Percentiles rank a stretch among this genome's conserved stretches.
These are phyloP conservation scores for Drosophila hamatofila DNA, from an alignment of 2,888 invertebrate species.

Conservation along the genomic window DNA sequence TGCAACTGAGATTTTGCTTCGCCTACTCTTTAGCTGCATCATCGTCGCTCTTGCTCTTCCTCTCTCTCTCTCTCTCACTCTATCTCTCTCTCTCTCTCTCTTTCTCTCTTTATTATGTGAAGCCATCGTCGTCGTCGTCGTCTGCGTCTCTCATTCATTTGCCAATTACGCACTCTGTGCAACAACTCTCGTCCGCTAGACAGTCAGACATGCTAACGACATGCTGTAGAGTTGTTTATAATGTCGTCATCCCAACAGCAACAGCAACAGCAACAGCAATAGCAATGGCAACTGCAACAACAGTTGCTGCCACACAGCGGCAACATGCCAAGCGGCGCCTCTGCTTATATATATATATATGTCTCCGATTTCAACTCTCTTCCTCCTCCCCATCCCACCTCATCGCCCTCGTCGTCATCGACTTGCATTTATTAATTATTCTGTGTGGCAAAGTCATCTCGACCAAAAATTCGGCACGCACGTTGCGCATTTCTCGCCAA, in stretches of 20 bases:
- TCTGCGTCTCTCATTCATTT: slow-evolving; percentile 63
- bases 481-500: slow-evolving; percentile 57
- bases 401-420: background rate
- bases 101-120: background rate
- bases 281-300: slow-evolving; percentile 10
- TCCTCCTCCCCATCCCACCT: background rate
- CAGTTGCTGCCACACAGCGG: slow-evolving; percentile 24
- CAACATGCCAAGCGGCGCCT: slow-evolving; percentile 50
- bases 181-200: slow-evolving; percentile 15
- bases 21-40: slow-evolving; percentile 35
- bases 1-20: slow-evolving; percentile 70
- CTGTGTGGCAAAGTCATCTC: slow-evolving; percentile 30
- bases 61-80: background rate
- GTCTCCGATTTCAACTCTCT: slow-evolving; percentile 34
- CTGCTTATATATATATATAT: slow-evolving; percentile 24
- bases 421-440: slow-evolving; percentile 35
- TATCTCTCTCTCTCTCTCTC: background rate
- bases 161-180: slow-evolving; percentile 70
- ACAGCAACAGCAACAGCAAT: slow-evolving; percentile 4
- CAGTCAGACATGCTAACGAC: slow-evolving; percentile 49
- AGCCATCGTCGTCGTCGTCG: background rate
- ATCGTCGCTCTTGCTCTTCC: slow-evolving; percentile 19
- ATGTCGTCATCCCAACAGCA: slow-evolving; percentile 47
- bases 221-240: slow-evolving; percentile 51
- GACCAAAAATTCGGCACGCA: slow-evolving; percentile 56